phyloP scores from a whole-genome alignment of 2,797 vertebrate species.

The Paramormyrops hopkinsi region DNA sequence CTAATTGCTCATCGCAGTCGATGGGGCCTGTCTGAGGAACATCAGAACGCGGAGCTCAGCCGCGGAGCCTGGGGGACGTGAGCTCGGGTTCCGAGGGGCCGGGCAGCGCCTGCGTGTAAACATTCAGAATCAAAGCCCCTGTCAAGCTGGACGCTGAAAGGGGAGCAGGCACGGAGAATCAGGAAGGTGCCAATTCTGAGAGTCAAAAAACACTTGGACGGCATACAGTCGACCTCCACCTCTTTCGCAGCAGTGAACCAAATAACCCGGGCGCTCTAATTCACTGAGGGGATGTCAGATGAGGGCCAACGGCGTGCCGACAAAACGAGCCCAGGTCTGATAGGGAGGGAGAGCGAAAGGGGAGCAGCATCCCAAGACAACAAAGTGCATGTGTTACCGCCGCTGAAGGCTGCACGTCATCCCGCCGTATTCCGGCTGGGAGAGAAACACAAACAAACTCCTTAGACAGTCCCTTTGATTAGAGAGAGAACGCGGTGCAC shows the following conservation, averaged over 20 bases:
- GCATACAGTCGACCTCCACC: constrained; percentile 13
- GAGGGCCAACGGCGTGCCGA: constrained; percentile 16
- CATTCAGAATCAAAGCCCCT: constrained; percentile 30
- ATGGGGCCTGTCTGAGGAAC: constrained; percentile 15
- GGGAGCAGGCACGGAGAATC: not conserved
- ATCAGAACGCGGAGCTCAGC: not conserved
- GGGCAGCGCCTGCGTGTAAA: constrained; percentile 24
- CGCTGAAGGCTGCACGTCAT: constrained; percentile 31
- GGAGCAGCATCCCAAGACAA: constrained; percentile 28
- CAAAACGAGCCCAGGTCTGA: constrained; percentile 21
- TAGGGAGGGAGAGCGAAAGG: not conserved
- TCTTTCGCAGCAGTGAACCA: constrained; percentile 18
- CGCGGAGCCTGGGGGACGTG: not conserved
- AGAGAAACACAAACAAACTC: constrained; percentile 31
- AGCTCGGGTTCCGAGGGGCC: not conserved
- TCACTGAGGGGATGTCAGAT: constrained; percentile 15
- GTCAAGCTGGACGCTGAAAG: constrained; percentile 3
- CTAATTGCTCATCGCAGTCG: constrained; percentile 17
- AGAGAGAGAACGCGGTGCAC: constrained; percentile 25
- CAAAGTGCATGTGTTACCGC: constrained; percentile 30
- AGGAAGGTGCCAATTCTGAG: constrained; percentile 26
- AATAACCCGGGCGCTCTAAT: constrained; percentile 18
- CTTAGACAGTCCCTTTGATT: constrained; percentile 36
- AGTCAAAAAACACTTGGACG: constrained; percentile 29
- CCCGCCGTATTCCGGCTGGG: constrained; percentile 3